Base-by-base conservation (phyloP, 2,113 vertebrate genomes). In the Toxostoma redivivum region DNA sequence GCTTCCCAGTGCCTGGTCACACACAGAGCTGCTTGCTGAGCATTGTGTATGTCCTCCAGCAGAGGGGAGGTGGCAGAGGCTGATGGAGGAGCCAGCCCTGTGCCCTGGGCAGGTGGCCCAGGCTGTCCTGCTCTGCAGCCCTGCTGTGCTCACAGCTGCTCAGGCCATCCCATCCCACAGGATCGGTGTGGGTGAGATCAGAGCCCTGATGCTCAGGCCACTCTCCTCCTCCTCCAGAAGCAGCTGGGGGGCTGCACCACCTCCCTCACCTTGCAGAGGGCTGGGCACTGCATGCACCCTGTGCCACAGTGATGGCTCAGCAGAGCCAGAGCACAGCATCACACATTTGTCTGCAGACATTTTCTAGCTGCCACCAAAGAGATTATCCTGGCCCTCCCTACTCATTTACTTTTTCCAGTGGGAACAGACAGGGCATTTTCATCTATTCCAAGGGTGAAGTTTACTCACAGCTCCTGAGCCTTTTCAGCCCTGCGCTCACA, bases 41-140 rank as follows among this genome's bases (percentile, higher is more conserved):
- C n/a, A 4, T 2, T 0, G 1, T 0, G 2, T 0, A 1, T 1
- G 17, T 60, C 9, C 35, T 40, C 3, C 35, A 42, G 40, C 22
- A 12, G 11, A 85, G 51, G 31, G 61, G 42, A 57, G 42, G 48
- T 8, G 57, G 30, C 33, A 6, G 23, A 7, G 71, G 51, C 11
- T 28, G 44, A 5, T 0, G 12, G 21, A 10, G 37, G 51, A 76
- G 45, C 21, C 67, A 79, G 25, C 18, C 37, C 50, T 44, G 62
- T 42, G 40, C 40, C 40, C 22, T 10, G 4, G 47, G 81, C 28
- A 45, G 62, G 30, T 8, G 1, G 76, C 47, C 11, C 48, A 10
- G 86, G 6, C 77, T 11, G 28, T n/a, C 51, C 47, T 0, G 3
- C 48, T 19, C 47, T 0, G 14, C 74, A 42, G 38, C 62, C 82